Base-by-base conservation (phyloP, 2,888 invertebrate species). In the Pseudeuparius sepicola region DNA sequence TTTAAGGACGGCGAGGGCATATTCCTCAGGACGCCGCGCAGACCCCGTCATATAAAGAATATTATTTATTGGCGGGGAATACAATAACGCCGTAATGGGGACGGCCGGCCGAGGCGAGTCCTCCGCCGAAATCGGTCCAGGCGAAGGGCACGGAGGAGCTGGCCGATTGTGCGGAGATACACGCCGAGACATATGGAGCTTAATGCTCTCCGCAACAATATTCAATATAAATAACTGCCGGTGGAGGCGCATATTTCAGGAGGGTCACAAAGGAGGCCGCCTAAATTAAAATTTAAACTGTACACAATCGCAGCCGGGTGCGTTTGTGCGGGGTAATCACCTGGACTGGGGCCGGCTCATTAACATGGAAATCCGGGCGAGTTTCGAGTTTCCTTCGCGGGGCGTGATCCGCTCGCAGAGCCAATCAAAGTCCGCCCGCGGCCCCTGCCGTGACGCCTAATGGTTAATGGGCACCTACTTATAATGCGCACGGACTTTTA, bases 31-130 rank as follows among this genome's bases (percentile, higher is more conserved):
- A n/a, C n/a, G n/a, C n/a, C n/a, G n/a, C n/a, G n/a, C n/a, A n/a
- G n/a, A n/a, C 51, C 51, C 50, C 53, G 55, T 59, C 60, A 57
- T 59, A 60, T 60, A 60, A 60, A 60, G 60, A 60, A 59, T 60
- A 60, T 60, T 60, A 60, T 60, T 60, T 60, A 60, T 60, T 58
- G 60, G 57, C 57, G 50, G 52, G 47, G 58, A 57, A 57, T 56
- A 60, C 60, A 60, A 60, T 60, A 58, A 59, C 55, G 51, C 53
- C 43, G 57, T 60, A 60, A 60, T 60, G 57, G 60, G 54, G 49
- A 51, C 46, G 54, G 53, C 39, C 34, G 49, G 32, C 52, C 54
- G 48, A 31, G 20, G 17, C 30, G 40, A 31, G 32, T n/a, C n/a
- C n/a, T n/a, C n/a, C n/a, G n/a, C n/a, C n/a, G n/a, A n/a, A n/a